Base-by-base conservation (phyloP, 2,113 vertebrate species). In the Heterochromis multidens region DNA sequence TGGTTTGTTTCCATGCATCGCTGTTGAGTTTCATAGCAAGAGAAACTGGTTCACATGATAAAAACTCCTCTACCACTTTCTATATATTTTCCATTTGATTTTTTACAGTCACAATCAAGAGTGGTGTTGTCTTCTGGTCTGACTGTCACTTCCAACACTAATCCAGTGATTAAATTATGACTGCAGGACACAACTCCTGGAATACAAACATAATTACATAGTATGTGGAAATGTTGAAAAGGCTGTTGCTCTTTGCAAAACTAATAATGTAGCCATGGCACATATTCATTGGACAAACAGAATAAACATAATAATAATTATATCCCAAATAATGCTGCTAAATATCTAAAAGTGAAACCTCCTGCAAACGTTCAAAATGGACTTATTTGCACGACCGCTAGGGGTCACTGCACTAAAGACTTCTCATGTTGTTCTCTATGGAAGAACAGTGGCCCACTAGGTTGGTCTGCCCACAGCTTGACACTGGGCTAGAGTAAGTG, bases 51-150 rank as follows among this genome's bases (percentile, higher is more conserved):
- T 85, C 14, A 74, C 37, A 74, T 90, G 84, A 62, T 62, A 35
- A 62, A 21, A 62, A 10, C 35, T 62, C 19, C 31, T 35, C 31
- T 63, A 59, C 27, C 6, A 59, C 13, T 35, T n/a, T n/a, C 14
- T 27, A 58, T 25, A 62, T 35, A 63, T n/a, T 35, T 2, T 62
- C 60, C 10, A 35, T 9, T 62, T 62, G 35, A 35, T 13, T 62
- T 4, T 77, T 43, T 77, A 11, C 60, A 82, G 56, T 89, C 85
- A 91, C 85, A 91, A 27, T 77, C 10, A 4, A 86, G 37, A 33
- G 86, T 86, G 72, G 79, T 65, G 40, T 89, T 82, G 43, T 92
- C 85, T 84, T 82, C 84, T 33, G 70, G 80, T 60, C 14, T 72
- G 17, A 79, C 76, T 43, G 11, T 72, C 35, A 82, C 13, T 58